Evolutionary conservation across 92 coral and sea anemone genomes (phyloP).

Genomic region (Palythoa caribaeorum): DNA sequence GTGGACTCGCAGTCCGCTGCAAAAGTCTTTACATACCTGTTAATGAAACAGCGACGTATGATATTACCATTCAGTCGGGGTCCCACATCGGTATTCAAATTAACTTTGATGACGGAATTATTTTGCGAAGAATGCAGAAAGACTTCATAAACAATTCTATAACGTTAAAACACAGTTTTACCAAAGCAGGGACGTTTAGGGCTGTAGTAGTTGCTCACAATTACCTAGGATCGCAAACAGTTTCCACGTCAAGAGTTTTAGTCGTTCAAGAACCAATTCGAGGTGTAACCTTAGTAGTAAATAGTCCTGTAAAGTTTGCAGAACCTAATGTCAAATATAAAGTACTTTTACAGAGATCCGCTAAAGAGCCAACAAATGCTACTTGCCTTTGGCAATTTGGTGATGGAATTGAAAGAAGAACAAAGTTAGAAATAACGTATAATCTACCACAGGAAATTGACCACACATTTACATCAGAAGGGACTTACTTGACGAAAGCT

Average conservation of each 20-base stretch:
- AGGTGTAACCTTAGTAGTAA: conserved; percentile 32
- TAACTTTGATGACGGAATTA: conserved; percentile 39
- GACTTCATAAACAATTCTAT: background rate
- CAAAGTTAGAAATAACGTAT: background rate
- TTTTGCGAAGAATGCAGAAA: background rate
- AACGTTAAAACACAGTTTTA: conserved; percentile 23
- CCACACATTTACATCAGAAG: conserved; percentile 54
- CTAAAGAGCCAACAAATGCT: conserved; percentile 63
- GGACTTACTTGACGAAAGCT: conserved; percentile 52
- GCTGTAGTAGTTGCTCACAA: conserved; percentile 46
- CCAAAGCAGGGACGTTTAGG: conserved; percentile 34
- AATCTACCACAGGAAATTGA: conserved; percentile 11
- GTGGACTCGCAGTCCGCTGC: conserved; percentile 39
- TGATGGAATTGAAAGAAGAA: conserved; percentile 37
- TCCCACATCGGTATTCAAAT: conserved; percentile 40
- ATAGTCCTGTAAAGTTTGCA: conserved; percentile 52
- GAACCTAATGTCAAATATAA: conserved; percentile 25
- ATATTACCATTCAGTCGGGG: conserved; percentile 43
- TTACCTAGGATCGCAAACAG: conserved; percentile 30
- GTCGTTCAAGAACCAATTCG: conserved; percentile 61
- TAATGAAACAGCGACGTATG: conserved; percentile 25
- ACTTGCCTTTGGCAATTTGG: conserved; percentile 81
- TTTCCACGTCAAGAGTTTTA: background rate
- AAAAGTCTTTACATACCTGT: conserved; percentile 10
- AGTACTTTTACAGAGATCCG: background rate